Evolutionary conservation across 2,888 invertebrate genomes (phyloP), one percentile per base, ranked within the genome.

Genomic region (Kryphioiulus occultus): DNA sequence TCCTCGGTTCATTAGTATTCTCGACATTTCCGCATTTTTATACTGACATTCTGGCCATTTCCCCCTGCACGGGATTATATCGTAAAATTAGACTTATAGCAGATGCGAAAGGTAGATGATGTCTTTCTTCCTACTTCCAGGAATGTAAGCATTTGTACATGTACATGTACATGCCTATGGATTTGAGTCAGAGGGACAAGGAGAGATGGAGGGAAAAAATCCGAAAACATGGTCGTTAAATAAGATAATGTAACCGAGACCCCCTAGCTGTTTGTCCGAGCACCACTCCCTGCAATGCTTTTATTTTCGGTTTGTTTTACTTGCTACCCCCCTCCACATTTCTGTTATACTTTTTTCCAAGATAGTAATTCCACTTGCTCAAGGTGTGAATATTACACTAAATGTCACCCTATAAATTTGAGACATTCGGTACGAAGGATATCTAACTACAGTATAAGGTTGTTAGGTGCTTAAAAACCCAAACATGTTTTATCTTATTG

Each of bases 41-140:
- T 78, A 15, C 78, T 78, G 78, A 26, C 78, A 78, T 68, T 68
- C 68, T 10, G 68, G 78, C 78, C 78, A 78, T 78, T 78, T 78
- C 78, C 78, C 78, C 78, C 30, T 30, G 26, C 12, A 30, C 26
- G 30, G 78, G 78, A 78, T 78, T 78, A 78, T 78, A 78, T 78
- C 78, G 78, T 78, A 78, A 78, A 78, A 78, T 78, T 78, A 78
- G 78, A 78, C 78, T 78, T 78, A 78, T 78, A 26, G 78, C 78
- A 78, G 78, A 30, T 78, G 78, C 78, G 30, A 78, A 78, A 78
- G 78, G 78, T 78, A 78, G 78, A 78, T 78, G 78, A 78, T 78
- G 78, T 78, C 78, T 78, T 78, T 78, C 78, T 78, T 78, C 78
- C 26, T 78, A 30, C 15, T 78, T 10, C 22, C 78, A 78, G 22